A percentile compares a stretch with the other conserved stretches of the same genome.
These are phyloP conservation scores for Nudaria mundana DNA, from an alignment of 2,888 invertebrate species.

Conservation along the genomic window DNA sequence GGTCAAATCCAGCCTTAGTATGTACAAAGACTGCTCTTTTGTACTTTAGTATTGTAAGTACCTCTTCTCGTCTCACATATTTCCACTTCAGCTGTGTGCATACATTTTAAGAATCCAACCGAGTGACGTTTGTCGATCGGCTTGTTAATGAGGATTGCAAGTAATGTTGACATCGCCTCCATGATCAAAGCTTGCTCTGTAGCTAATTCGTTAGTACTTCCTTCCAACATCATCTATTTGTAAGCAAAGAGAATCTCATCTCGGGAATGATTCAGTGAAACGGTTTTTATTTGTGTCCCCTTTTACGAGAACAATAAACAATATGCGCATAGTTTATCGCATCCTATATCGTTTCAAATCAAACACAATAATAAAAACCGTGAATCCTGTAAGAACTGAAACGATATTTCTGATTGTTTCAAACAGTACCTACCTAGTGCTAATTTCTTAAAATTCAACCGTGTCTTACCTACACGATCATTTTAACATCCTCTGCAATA, in stretches of 20 bases:
- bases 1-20: neutral
- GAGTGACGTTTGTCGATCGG: conserved; percentile 55
- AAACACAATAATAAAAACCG: conserved; percentile 2
- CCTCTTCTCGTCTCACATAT: conserved; percentile 6
- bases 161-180: conserved; percentile 60
- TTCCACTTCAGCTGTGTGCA: conserved; percentile 8
- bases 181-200: conserved; percentile 62
- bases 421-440: no score
- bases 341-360: conserved; percentile 3
- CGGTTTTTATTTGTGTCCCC: conserved; percentile 25
- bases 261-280: conserved; percentile 30
- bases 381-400: neutral
- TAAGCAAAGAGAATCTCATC: conserved; percentile 41
- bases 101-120: conserved; percentile 19
- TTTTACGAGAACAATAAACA: conserved; percentile 25
- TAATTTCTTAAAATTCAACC: no score
- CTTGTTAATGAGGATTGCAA: conserved; percentile 69
- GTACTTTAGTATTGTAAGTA: no score
- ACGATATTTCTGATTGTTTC: no score
- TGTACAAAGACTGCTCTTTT: no score
- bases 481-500: no score
- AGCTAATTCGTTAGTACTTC: conserved; percentile 39
- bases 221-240: conserved; percentile 53
- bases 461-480: no score
- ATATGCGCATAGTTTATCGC: conserved; percentile 22